Conservation (phyloP, 2,888 invertebrate species). For the Laspeyria flexula region DNA sequence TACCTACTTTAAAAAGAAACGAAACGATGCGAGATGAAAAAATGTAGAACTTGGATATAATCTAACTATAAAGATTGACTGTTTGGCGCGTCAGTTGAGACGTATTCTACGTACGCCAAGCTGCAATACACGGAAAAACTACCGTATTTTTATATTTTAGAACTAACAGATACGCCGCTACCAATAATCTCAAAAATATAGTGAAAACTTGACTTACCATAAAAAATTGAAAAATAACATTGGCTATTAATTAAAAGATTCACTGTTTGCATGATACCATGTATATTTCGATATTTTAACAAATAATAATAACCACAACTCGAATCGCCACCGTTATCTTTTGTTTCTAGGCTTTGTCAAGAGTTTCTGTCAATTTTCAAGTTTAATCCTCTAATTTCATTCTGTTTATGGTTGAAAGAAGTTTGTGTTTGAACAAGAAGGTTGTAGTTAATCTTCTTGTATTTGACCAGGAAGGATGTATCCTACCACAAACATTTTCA, state of each 20-base stretch:
- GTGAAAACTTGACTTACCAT: slow-evolving; percentile 61
- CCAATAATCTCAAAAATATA: not conserved
- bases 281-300: slow-evolving; percentile 55
- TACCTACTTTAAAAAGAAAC: too few relatives aligned
- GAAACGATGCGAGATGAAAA: too few relatives aligned
- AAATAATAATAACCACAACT: slow-evolving; percentile 49
- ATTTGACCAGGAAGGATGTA: too few relatives aligned
- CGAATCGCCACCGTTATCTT: slow-evolving; percentile 36
- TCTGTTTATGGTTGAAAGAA: slow-evolving; percentile 14
- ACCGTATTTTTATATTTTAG: too few relatives aligned
- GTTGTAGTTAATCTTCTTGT: too few relatives aligned
- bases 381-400: slow-evolving; percentile 22
- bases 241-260: slow-evolving; percentile 61
- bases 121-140: too few relatives aligned
- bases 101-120: too few relatives aligned
- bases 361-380: slow-evolving; percentile 32
- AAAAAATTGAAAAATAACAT: slow-evolving; percentile 78
- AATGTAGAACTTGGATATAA: too few relatives aligned
- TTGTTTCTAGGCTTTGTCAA: slow-evolving; percentile 40
- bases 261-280: slow-evolving; percentile 63
- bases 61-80: too few relatives aligned
- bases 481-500: too few relatives aligned
- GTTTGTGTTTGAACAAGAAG: not conserved
- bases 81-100: too few relatives aligned
- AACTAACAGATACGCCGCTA: too few relatives aligned